A percentile compares a stretch with the other conserved stretches of the same genome.
These are phyloP conservation scores for Idaea aversata DNA, from an alignment of 2,888 invertebrate genomes.

Conservation along the genomic window DNA sequence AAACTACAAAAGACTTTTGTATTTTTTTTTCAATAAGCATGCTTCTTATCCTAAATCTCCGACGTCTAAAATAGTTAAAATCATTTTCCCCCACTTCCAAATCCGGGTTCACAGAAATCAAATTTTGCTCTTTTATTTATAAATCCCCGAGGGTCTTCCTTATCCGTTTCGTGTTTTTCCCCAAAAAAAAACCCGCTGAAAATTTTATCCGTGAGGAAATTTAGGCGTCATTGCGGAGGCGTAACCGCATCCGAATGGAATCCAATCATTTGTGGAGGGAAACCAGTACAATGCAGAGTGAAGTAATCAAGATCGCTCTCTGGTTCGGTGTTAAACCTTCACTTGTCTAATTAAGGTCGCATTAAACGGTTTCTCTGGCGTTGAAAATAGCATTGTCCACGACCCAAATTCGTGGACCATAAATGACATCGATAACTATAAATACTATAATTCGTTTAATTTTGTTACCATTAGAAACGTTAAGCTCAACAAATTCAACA, in stretches of 20 bases:
- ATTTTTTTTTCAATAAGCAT: not conserved
- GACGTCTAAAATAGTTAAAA: not conserved
- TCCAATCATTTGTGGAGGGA: conserved; percentile 29
- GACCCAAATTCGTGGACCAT: conserved; percentile 42
- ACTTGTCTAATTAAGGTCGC: conserved; percentile 34
- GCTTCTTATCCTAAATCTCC: not conserved
- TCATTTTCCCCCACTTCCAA: not conserved
- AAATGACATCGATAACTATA: conserved; percentile 42
- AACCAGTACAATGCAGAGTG: conserved; percentile 27
- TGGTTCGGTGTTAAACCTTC: conserved; percentile 36
- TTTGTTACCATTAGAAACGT: conserved; percentile 12
- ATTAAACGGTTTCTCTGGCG: conserved; percentile 20
- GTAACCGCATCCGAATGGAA: conserved; percentile 16
- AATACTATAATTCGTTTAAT: conserved; percentile 34
- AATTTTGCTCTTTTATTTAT: not conserved
- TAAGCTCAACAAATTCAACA: not conserved
- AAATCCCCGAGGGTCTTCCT: not conserved
- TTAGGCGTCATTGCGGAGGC: conserved; percentile 3
- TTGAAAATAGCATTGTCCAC: conserved; percentile 39
- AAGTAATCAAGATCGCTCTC: conserved; percentile 27
- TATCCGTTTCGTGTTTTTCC: not conserved
- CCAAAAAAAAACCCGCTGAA: not conserved
- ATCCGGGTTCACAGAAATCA: not conserved
- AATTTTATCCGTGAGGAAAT: not conserved
- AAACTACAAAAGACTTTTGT: not conserved